Conservation (phyloP, 2,888 invertebrate genomes). For the Eupsilia transversa region DNA sequence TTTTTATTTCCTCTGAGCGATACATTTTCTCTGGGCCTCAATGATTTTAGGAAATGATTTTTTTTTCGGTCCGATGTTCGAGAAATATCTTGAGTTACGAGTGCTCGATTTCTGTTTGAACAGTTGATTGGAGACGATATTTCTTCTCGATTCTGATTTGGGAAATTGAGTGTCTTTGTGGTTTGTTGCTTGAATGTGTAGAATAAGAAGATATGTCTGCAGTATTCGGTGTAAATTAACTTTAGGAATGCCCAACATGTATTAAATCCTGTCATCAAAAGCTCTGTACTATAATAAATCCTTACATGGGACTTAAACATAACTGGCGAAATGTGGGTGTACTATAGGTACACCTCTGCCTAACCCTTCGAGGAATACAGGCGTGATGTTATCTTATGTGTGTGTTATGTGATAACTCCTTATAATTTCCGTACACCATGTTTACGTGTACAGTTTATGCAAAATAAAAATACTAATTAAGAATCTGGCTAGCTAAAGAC, state of each 20-base stretch:
- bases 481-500: slow-evolving; percentile 19
- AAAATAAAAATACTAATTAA: slow-evolving; percentile 41
- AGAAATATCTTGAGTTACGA: slow-evolving; percentile 48
- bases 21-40: slow-evolving; percentile 67
- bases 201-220: neutral
- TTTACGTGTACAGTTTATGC: neutral
- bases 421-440: neutral
- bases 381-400: too few species aligned
- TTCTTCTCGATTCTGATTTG: slow-evolving; percentile 24
- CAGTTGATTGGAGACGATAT: slow-evolving; percentile 45
- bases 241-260: neutral
- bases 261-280: neutral
- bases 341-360: too few species aligned
- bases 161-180: slow-evolving; percentile 1
- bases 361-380: too few species aligned
- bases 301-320: too few species aligned
- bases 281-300: too few species aligned
- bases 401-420: neutral
- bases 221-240: neutral
- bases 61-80: slow-evolving; percentile 44
- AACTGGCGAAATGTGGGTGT: too few species aligned
- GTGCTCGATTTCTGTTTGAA: slow-evolving; percentile 48
- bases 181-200: neutral
- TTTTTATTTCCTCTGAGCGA: slow-evolving; percentile 70
- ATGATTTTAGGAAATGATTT: slow-evolving; percentile 67